Conservation (phyloP, 2,797 vertebrate genomes). For the Fundulus diaphanus region DNA sequence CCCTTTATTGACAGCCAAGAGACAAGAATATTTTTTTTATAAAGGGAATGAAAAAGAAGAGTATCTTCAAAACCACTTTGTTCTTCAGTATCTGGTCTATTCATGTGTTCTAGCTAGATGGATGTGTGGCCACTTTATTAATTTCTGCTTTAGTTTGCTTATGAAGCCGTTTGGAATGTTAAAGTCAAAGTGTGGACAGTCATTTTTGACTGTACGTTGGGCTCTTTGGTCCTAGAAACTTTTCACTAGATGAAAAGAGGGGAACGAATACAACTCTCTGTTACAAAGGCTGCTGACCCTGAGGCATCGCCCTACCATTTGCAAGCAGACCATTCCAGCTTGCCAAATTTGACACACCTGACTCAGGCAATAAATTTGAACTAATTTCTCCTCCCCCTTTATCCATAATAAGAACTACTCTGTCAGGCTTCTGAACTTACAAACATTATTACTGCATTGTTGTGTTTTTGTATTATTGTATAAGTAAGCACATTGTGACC, state of each 20-base stretch:
- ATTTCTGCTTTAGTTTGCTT: slow-evolving; percentile 21
- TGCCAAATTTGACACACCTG: slow-evolving; percentile 87
- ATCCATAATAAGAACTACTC: slow-evolving; percentile 73
- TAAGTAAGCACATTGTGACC: too few species aligned
- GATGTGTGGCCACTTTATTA: slow-evolving; percentile 29
- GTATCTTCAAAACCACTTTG: slow-evolving; percentile 38
- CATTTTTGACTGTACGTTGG: slow-evolving; percentile 10
- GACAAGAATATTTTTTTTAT: slow-evolving; percentile 28
- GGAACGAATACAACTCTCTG: slow-evolving; percentile 63
- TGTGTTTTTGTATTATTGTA: too few species aligned
- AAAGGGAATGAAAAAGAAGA: slow-evolving; percentile 27
- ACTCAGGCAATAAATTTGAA: slow-evolving; percentile 86
- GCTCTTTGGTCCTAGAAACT: slow-evolving; percentile 13
- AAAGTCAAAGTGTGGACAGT: slow-evolving; percentile 15
- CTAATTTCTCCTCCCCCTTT: slow-evolving; percentile 79
- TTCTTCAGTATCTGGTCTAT: slow-evolving; percentile 25
- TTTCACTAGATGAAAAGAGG: slow-evolving; percentile 5
- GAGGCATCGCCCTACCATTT: slow-evolving; percentile 81
- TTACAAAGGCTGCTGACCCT: slow-evolving; percentile 74
- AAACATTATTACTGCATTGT: too few species aligned
- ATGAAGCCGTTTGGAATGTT: slow-evolving; percentile 31
- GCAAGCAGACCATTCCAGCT: slow-evolving; percentile 86
- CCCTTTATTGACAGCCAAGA: slow-evolving; percentile 63
- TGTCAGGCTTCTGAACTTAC: slow-evolving; percentile 65
- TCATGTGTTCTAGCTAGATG: slow-evolving; percentile 20